Percentiles rank a stretch among this genome's conserved stretches.
These are phyloP conservation scores for Nymphalis io DNA, from an alignment of 1,140 invertebrate species.

Conservation along the genomic window DNA sequence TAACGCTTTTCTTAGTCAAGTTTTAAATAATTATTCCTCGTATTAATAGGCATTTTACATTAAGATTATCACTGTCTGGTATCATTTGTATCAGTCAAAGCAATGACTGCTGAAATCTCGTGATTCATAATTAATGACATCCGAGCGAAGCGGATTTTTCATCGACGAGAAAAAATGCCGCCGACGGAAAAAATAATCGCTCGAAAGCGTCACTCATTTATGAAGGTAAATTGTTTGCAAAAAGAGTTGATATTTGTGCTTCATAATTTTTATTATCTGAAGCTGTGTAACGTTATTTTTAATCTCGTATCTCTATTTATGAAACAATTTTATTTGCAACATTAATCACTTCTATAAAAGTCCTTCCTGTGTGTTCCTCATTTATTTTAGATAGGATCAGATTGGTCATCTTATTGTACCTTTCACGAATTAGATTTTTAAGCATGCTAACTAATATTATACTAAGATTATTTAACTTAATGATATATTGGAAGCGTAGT, in stretches of 20 bases:
- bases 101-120: slow-evolving; percentile 54
- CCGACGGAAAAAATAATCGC: slow-evolving; percentile 60
- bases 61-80: slow-evolving; percentile 31
- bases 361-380: no score
- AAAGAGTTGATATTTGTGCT: slow-evolving; percentile 9
- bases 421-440: no score
- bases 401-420: no score
- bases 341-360: background rate
- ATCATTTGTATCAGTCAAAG: slow-evolving; percentile 58
- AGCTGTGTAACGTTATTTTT: background rate
- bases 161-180: slow-evolving; percentile 47
- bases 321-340: background rate
- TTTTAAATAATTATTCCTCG: background rate
- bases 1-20: no score
- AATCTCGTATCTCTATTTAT: background rate
- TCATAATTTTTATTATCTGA: slow-evolving; percentile 9
- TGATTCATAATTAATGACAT: slow-evolving; percentile 78
- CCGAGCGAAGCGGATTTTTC: slow-evolving; percentile 62
- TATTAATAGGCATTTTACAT: slow-evolving; percentile 6
- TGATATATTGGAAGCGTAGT: no score
- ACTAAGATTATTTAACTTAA: no score
- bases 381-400: no score
- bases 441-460: no score
- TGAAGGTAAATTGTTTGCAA: slow-evolving; percentile 48
- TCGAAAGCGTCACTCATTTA: slow-evolving; percentile 64